Conservation (phyloP, 2,797 vertebrate species). For the Pipistrellus nathusii region DNA sequence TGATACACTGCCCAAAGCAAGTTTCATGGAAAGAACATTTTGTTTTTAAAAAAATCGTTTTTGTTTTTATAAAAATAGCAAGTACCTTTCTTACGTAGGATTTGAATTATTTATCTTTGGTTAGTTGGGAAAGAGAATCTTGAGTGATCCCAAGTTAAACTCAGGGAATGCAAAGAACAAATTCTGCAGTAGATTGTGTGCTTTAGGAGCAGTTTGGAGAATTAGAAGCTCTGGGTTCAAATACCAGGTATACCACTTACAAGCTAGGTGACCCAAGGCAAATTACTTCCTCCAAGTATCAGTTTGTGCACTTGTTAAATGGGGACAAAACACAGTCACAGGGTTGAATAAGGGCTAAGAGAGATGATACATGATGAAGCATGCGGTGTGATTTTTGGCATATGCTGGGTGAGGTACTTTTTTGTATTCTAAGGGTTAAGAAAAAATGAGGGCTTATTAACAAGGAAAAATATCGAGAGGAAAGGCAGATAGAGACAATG, state of each 20-base stretch:
- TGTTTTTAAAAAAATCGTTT: constrained; percentile 40
- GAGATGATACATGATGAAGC: neutral
- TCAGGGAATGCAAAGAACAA: neutral
- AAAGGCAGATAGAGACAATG: neutral
- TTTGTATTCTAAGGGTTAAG: neutral
- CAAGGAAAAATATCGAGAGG: neutral
- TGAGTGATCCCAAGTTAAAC: constrained; percentile 36
- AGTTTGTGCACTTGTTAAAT: neutral
- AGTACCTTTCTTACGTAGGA: neutral
- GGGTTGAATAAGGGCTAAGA: neutral
- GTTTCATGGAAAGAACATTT: constrained; percentile 44
- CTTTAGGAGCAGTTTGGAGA: neutral
- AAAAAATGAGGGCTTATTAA: neutral
- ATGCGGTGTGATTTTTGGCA: neutral
- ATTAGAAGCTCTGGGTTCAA: neutral
- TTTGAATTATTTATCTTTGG: constrained; percentile 38
- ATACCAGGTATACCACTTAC: neutral
- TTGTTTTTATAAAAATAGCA: neutral
- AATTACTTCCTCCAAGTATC: neutral
- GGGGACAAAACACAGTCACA: neutral
- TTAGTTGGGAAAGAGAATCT: neutral
- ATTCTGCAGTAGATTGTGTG: neutral
- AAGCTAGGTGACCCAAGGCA: neutral
- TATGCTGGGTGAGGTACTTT: neutral
- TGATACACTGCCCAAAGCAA: constrained; percentile 47